phyloP scores from a whole-genome alignment of 2,113 vertebrate species.

The Phainopepla nitens region DNA sequence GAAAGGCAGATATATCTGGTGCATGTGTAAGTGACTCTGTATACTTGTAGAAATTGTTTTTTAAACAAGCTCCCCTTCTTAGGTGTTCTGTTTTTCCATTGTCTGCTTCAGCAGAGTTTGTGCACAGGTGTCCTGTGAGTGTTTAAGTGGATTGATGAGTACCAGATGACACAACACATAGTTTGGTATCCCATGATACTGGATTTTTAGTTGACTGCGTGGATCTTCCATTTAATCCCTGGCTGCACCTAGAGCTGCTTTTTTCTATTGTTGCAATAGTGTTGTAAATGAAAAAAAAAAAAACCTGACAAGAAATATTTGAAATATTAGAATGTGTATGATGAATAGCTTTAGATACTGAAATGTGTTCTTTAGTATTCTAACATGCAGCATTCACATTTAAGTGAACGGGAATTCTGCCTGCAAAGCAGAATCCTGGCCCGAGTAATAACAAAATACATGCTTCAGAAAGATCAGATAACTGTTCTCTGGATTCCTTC shows the following conservation, averaged over 20 bases:
- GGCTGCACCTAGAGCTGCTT: background rate
- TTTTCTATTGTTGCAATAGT: background rate
- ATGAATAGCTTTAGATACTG: background rate
- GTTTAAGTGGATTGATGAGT: background rate
- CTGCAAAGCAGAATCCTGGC: background rate
- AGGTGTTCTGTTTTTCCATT: constrained; percentile 29
- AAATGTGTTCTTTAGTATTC: background rate
- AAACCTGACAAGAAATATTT: background rate
- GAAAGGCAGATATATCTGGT: background rate
- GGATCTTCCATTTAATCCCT: background rate
- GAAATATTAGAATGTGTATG: background rate
- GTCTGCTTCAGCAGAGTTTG: background rate
- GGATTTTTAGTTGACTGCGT: background rate
- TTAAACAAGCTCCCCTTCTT: background rate
- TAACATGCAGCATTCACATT: background rate
- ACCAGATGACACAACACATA: background rate
- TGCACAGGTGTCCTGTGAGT: background rate
- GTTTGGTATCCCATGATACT: background rate
- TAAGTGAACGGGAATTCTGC: background rate
- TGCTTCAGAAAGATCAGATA: constrained; percentile 24
- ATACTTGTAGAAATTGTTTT: background rate
- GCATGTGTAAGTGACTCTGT: background rate
- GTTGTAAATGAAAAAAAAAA: background rate
- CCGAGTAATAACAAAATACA: background rate
- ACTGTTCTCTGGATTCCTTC: constrained; percentile 3